A percentile compares a stretch with the other conserved stretches of the same genome.
Conservation (phyloP, 2,113 vertebrate genomes). For the Aleadryas rufinucha region DNA sequence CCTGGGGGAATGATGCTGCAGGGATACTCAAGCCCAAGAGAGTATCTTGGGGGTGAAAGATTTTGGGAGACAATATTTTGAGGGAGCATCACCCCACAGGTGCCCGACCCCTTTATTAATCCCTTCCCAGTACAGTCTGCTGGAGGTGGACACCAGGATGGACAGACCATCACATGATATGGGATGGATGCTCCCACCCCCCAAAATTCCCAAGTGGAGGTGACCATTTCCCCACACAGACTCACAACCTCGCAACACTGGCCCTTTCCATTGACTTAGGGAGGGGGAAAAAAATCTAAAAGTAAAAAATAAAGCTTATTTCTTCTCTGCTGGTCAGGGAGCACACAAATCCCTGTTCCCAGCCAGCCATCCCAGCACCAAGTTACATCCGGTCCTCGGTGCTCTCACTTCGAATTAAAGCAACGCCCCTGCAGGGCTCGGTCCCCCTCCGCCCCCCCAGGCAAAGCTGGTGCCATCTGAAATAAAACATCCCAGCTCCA, state of each 20-base stretch:
- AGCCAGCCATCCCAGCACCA: background rate
- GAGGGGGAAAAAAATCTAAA: background rate
- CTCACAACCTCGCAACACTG: rapidly evolving
- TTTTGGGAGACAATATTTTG: background rate
- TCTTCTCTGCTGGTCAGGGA: background rate
- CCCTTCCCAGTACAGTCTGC: background rate
- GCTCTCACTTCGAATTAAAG: background rate
- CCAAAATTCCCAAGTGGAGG: background rate
- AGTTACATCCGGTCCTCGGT: background rate
- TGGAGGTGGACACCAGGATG: background rate
- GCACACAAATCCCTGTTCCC: background rate
- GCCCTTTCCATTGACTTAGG: background rate
- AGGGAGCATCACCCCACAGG: background rate
- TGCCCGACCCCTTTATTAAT: background rate
- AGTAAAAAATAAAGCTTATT: background rate
- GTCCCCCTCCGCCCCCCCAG: background rate
- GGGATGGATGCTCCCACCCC: background rate
- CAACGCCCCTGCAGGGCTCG: background rate
- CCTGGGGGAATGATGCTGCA: background rate
- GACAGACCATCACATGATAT: rapidly evolving
- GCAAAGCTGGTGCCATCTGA: conserved; percentile 10
- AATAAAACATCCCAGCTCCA: conserved; percentile 10
- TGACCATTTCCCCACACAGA: background rate
- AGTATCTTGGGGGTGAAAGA: background rate
- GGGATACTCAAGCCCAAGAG: background rate